A percentile compares a stretch with the other conserved stretches of the same genome.
Conservation (phyloP, 2,797 vertebrate genomes). For the Malurus splendens region DNA sequence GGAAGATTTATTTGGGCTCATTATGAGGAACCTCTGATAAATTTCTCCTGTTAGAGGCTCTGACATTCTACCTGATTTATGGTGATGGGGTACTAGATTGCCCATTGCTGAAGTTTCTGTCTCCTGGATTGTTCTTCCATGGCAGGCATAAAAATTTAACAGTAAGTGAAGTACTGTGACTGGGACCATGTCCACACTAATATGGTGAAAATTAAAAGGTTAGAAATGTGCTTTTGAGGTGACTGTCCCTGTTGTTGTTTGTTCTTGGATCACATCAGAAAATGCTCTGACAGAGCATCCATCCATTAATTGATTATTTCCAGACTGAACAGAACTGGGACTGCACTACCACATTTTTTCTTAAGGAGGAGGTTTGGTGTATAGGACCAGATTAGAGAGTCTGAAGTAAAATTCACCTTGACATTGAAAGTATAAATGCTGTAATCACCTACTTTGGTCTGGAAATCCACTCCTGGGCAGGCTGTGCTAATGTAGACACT, state of each 20-base stretch:
- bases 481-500: background rate
- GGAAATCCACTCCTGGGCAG: background rate
- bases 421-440: background rate
- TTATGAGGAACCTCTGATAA: background rate
- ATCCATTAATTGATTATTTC: background rate
- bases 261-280: background rate
- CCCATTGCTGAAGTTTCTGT: background rate
- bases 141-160: background rate
- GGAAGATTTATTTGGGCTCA: background rate
- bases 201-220: background rate
- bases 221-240: background rate
- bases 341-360: background rate
- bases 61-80: background rate
- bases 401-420: background rate
- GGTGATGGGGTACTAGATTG: background rate
- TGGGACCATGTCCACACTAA: background rate
- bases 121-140: background rate
- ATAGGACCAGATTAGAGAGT: background rate
- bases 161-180: background rate
- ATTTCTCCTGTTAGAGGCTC: background rate
- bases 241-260: background rate
- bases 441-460: background rate
- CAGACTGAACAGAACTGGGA: background rate
- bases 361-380: background rate
- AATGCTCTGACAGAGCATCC: background rate